phyloP scores from a whole-genome alignment of 2,797 vertebrate species.

The Nannoperca obscura region DNA sequence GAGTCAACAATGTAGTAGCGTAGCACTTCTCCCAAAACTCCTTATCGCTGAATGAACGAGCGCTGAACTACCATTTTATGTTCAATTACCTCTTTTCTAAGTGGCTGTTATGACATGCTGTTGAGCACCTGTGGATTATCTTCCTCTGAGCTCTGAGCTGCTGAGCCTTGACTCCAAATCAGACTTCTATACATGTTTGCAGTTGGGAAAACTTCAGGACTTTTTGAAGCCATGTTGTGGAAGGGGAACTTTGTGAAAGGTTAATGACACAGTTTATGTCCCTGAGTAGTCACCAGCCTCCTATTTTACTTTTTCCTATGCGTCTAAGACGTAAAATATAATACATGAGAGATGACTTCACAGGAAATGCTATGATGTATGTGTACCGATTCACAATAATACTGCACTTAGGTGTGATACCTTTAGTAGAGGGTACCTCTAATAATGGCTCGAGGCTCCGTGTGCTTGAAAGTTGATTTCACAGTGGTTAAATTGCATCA shows the following conservation, averaged over 20 bases:
- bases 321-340: constrained; percentile 13
- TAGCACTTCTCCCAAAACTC: constrained; percentile 44
- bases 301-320: neutral
- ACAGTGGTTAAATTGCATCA: constrained; percentile 71
- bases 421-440: constrained; percentile 26
- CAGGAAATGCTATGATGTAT: constrained; percentile 18
- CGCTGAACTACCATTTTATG: constrained; percentile 47
- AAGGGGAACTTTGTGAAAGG: constrained; percentile 23
- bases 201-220: constrained; percentile 1
- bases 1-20: constrained; percentile 49
- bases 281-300: constrained; percentile 2
- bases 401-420: constrained; percentile 30
- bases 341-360: constrained; percentile 10
- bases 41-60: constrained; percentile 50
- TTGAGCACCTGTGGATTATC: constrained; percentile 62
- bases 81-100: constrained; percentile 58
- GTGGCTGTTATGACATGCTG: constrained; percentile 55
- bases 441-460: constrained; percentile 41
- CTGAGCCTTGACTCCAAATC: constrained; percentile 35
- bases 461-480: constrained; percentile 71
- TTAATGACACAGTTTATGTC: constrained; percentile 1
- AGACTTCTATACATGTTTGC: constrained; percentile 25
- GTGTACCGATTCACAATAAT: constrained; percentile 27
- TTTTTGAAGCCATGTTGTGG: constrained; percentile 8
- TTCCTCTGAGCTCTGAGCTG: constrained; percentile 34